phyloP scores from a whole-genome alignment of 2,888 invertebrate genomes.

The Colostygia pectinataria region DNA sequence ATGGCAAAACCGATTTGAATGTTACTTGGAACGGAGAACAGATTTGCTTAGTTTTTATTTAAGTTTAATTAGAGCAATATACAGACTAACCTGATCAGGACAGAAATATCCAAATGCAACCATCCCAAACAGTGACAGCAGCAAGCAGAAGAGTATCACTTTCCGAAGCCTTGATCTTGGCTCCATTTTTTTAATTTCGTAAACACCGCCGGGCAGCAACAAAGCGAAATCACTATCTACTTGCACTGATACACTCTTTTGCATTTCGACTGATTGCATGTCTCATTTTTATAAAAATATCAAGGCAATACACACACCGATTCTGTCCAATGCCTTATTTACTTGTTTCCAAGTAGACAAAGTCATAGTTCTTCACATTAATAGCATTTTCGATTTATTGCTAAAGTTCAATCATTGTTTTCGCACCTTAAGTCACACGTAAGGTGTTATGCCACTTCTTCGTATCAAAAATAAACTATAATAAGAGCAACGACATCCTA shows the following conservation, averaged over 20 bases:
- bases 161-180: constrained; percentile 90
- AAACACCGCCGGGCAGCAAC: constrained; percentile 89
- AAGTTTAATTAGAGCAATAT: no score
- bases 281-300: constrained; percentile 80
- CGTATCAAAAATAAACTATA: constrained; percentile 51
- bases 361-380: constrained; percentile 51
- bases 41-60: no score
- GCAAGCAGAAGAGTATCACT: constrained; percentile 91
- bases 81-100: constrained; percentile 88
- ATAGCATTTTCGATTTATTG: constrained; percentile 45
- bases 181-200: constrained; percentile 94
- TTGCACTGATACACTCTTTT: constrained; percentile 91
- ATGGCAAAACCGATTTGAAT: no score
- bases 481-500: constrained; percentile 18
- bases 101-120: constrained; percentile 95
- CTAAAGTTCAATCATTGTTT: constrained; percentile 58
- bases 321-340: constrained; percentile 46
- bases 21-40: no score
- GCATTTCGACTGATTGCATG: constrained; percentile 84
- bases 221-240: constrained; percentile 92
- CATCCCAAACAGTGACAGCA: constrained; percentile 92
- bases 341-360: constrained; percentile 36
- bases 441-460: constrained; percentile 31
- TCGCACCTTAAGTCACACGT: constrained; percentile 50
- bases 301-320: constrained; percentile 51